A percentile compares a stretch with the other conserved stretches of the same genome.
Conservation (phyloP, 2,113 vertebrate species). For the Phainopepla nitens region DNA sequence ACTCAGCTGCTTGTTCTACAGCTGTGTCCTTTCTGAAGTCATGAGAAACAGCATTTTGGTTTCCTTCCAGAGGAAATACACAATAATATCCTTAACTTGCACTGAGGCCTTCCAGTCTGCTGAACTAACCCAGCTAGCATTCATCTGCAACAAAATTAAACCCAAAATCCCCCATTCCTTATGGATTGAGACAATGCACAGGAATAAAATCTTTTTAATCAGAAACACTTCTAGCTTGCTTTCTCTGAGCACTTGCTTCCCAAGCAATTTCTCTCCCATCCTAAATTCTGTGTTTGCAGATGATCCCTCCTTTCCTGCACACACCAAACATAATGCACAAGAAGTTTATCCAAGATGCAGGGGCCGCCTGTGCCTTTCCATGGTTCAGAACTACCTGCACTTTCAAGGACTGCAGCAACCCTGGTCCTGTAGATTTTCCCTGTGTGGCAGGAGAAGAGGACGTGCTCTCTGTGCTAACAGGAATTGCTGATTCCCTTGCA, state of each 20-base stretch:
- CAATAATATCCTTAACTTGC: background rate
- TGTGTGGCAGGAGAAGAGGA: background rate
- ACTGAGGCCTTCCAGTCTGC: slow-evolving; percentile 10
- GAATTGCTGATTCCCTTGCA: background rate
- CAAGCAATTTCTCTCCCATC: background rate
- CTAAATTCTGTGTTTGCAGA: background rate
- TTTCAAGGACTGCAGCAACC: background rate
- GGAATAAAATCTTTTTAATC: background rate
- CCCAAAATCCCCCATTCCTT: background rate
- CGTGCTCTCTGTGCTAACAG: background rate
- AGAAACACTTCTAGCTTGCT: background rate
- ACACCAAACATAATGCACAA: background rate
- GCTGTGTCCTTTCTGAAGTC: slow-evolving; percentile 37
- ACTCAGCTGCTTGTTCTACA: slow-evolving; percentile 48
- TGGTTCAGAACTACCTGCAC: background rate
- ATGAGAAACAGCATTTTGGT: slow-evolving; percentile 58
- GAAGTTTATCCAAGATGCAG: background rate
- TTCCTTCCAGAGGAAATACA: slow-evolving; percentile 63
- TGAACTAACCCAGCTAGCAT: background rate
- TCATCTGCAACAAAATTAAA: background rate
- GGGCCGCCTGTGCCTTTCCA: background rate
- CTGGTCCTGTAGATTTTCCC: background rate
- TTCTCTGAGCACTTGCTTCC: background rate
- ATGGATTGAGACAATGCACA: background rate
- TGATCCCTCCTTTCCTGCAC: background rate